Evolutionary conservation across 2,888 invertebrate species (phyloP), one percentile per base, ranked within the genome.

Genomic region (Branchinecta sandiegonensis): DNA sequence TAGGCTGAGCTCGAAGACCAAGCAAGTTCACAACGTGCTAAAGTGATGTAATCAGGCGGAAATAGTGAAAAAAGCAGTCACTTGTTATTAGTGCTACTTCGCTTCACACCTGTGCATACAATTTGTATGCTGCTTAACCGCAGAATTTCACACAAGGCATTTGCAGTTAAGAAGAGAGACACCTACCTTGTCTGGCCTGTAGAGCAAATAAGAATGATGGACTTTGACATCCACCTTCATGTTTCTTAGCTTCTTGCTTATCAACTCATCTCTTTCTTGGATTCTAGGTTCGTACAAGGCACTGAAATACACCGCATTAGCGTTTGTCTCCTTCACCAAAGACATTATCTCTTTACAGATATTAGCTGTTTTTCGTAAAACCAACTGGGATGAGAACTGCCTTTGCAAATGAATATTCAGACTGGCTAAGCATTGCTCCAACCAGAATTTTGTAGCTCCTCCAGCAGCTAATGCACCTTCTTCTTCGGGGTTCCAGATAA

Each of bases 201-300:
- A 47, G 17, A 66, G 47, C n/a, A 66, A 47, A 47, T 66, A 66
- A 46, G 46, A 46, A 47, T 66, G 66, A 9, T 66, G 11, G 13
- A 48, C 47, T 14, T 66, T 13, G 47, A 66, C 66, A 12, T 66
- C 47, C 8, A 66, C 12, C 14, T 48, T 13, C 47, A 14, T n/a
- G n/a, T 47, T 47, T 47, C n/a, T n/a, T 13, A 66, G 47, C 14
- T 8, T 46, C 17, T 9, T 66, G 47, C 14, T 37, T 65, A 46
- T 14, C 13, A 10, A 47, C 9, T 47, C 47, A 4, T 66, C 66
- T 66, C 66, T 66, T 66, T 66, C 13, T 47, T 66, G 46, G 37
- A 66, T 37, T 66, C 10, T 13, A 46, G 66, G 66, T 66, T 66
- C 66, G 13, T 66, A 66, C 10, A 66, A 47, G 11, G 66, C 66